These are phyloP conservation scores for Pontoporia blainvillei DNA, from an alignment of 2,113 vertebrate genomes.

Conservation along the genomic window DNA sequence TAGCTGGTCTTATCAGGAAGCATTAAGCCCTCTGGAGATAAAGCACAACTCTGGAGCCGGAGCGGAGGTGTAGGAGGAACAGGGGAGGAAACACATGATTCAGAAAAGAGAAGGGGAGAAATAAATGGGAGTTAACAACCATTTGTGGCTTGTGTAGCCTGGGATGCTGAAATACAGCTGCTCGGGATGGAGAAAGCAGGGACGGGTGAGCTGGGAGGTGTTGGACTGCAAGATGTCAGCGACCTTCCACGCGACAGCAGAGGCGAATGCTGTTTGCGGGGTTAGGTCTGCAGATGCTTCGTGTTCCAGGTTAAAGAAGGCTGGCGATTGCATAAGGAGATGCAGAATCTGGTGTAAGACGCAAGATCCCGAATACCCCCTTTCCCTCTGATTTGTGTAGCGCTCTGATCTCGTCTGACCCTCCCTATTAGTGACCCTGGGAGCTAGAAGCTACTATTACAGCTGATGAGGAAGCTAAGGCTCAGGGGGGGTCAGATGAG, in stretches of 20 bases:
- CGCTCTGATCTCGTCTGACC: background rate
- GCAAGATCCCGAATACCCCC: background rate
- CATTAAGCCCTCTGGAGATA: conserved; percentile 44
- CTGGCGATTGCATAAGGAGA: background rate
- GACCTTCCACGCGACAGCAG: background rate
- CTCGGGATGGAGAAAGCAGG: background rate
- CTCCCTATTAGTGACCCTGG: background rate
- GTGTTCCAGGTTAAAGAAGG: background rate
- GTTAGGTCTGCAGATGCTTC: background rate
- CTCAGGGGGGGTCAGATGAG: background rate
- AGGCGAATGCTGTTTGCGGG: background rate
- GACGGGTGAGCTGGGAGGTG: background rate
- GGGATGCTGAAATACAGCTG: background rate
- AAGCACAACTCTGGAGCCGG: background rate
- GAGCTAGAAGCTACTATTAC: background rate
- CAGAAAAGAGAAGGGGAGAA: background rate
- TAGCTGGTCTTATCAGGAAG: conserved; percentile 48
- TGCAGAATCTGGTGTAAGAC: no score
- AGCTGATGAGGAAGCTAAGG: background rate
- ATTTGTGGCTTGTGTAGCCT: background rate
- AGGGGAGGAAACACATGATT: background rate
- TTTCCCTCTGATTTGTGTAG: no score
- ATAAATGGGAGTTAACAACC: background rate
- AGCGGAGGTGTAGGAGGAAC: background rate
- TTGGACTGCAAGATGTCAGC: background rate